These are phyloP conservation scores for Drosophila prosaltans DNA, from an alignment of 1,140 invertebrate species.

Conservation along the genomic window DNA sequence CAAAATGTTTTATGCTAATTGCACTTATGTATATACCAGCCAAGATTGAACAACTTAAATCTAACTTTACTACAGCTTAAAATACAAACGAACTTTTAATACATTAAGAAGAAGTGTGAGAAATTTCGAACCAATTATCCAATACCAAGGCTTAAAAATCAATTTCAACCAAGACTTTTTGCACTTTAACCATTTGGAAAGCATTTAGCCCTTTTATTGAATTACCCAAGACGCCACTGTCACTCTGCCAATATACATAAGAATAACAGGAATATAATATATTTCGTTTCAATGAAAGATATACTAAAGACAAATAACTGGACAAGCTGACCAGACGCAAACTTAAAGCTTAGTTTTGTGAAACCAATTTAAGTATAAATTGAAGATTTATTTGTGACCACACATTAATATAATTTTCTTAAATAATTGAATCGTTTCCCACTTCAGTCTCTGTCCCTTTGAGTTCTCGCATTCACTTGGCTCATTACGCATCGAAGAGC, in stretches of 20 bases:
- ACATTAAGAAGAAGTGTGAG: too few relatives aligned
- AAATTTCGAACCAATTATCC: too few relatives aligned
- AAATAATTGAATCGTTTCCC: constrained; percentile 14
- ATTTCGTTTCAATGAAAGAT: neutral
- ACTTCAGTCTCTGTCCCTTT: neutral
- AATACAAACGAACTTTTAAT: too few relatives aligned
- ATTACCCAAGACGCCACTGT: neutral
- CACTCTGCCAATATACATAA: neutral
- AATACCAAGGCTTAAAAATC: too few relatives aligned
- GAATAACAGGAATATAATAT: neutral
- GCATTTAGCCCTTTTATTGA: too few relatives aligned
- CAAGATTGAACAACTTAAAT: too few relatives aligned
- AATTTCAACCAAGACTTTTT: too few relatives aligned
- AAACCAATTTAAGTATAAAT: neutral
- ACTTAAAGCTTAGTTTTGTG: neutral
- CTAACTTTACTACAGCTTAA: too few relatives aligned
- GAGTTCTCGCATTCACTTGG: constrained; percentile 15
- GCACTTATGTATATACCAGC: too few relatives aligned
- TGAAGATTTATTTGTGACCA: neutral
- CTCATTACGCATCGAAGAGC: constrained; percentile 50
- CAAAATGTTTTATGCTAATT: too few relatives aligned
- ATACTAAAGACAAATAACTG: neutral
- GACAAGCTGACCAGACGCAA: neutral
- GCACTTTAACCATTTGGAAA: too few relatives aligned
- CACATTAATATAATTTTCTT: constrained; percentile 25